Percentiles rank a stretch among this genome's conserved stretches.
phyloP scores from a whole-genome alignment of 2,113 vertebrate species.

The Epinephelus lanceolatus region DNA sequence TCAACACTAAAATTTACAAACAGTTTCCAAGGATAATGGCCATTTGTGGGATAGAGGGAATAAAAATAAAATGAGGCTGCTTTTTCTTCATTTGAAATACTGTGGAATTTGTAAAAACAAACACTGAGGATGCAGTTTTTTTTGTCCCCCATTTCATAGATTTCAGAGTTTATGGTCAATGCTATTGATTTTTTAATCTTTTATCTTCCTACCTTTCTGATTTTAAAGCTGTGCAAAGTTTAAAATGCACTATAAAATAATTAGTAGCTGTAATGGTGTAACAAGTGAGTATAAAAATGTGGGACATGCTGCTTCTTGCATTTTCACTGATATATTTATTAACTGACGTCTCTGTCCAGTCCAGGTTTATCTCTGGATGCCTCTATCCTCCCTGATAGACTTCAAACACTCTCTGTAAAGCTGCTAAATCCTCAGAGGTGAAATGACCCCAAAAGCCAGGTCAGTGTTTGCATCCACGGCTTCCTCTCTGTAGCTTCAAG shows the following conservation, averaged over 20 bases:
- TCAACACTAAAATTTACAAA: not conserved
- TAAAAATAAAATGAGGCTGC: not conserved
- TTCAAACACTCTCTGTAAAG: conserved; percentile 61
- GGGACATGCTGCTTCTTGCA: not conserved
- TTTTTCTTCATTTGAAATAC: not conserved
- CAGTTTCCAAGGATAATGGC: not conserved
- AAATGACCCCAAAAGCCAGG: conserved; percentile 79
- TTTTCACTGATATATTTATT: not conserved
- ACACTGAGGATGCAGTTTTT: no score
- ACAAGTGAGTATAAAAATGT: not conserved
- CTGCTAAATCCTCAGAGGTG: conserved; percentile 71
- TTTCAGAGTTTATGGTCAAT: not conserved
- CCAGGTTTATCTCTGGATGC: conserved; percentile 33
- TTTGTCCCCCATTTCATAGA: not conserved
- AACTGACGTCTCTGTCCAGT: conserved; percentile 46
- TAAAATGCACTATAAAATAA: not conserved
- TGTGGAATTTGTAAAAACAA: not conserved
- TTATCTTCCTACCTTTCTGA: not conserved
- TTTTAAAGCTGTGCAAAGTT: not conserved
- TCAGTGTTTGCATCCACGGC: conserved; percentile 49
- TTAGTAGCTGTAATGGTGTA: not conserved
- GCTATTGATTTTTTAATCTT: not conserved
- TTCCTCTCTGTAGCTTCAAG: conserved; percentile 49
- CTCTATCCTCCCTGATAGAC: conserved; percentile 62
- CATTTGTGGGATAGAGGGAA: not conserved